Evolutionary conservation across 1,140 invertebrate genomes (phyloP), one percentile per base, ranked within the genome.

Genomic region (Eriocheir sinensis): DNA sequence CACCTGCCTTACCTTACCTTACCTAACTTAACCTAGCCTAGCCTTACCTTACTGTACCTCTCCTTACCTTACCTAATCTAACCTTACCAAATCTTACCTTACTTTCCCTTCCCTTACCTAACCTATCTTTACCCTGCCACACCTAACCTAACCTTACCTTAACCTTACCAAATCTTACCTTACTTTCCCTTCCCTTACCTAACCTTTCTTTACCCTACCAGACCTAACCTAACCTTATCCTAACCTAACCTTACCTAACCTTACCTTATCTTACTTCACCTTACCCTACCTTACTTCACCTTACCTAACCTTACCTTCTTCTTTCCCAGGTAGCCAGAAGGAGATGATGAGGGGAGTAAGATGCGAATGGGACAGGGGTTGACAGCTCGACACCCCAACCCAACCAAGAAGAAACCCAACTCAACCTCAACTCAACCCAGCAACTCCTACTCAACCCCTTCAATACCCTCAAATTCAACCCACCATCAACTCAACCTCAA

Each of bases 311-410:
- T 9, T 17, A 21, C 44, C 0, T 30, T n/a, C 60, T 83, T 85
- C 41, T 93, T 85, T 41, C 6, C 0, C 85, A 88, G 40, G 89
- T 86, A 83, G 90, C 72, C 36, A 80, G 15, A 83, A n/a, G 83
- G 41, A 44, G 89, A 94, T 80, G 94, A 94, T 94, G 94, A 90
- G 86, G 94, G 30, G 40, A 30, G 81, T 94, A 44, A 94, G 94
- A 81, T 94, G 94, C 88, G 79, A 92, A 90, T 94, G 94, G 94
- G 94, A 94, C 81, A 89, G 94, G 80, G 94, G 94, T 60, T 94
- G 89, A 94, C 17, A 36, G 44, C 89, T 34, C 72, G 40, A 80
- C 41, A 60, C 48, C 41, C 21, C 72, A 3, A 40, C 40, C 30
- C 44, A 32, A 9, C 79, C 4, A 80, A 8, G 21, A 27, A 44